phyloP scores from a whole-genome alignment of 1,140 invertebrate genomes.

The Linepithema humile region DNA sequence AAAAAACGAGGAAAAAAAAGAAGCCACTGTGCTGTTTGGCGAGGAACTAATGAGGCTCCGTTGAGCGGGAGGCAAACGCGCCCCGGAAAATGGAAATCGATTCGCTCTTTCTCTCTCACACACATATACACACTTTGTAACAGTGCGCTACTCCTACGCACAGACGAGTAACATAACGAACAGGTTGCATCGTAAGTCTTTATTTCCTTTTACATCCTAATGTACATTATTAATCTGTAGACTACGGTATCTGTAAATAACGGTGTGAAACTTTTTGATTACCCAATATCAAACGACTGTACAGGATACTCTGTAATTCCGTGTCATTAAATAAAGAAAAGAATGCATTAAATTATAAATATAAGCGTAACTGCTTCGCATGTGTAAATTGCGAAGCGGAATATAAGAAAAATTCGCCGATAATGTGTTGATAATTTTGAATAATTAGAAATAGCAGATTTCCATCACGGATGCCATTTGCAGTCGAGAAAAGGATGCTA shows the following conservation, averaged over 20 bases:
- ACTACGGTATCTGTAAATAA: no score
- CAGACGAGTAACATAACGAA: constrained; percentile 7
- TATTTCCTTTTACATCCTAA: not conserved
- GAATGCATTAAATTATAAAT: not conserved
- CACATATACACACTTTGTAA: no score
- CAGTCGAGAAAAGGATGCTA: constrained; percentile 34
- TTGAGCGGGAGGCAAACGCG: constrained; percentile 60
- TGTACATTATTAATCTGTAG: not conserved
- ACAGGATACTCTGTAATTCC: not conserved
- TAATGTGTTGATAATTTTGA: constrained; percentile 52
- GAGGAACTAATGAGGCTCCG: constrained; percentile 74
- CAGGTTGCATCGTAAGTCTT: not conserved
- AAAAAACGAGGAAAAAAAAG: constrained; percentile 20
- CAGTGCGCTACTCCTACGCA: not conserved
- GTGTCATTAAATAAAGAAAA: not conserved
- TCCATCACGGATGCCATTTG: constrained; percentile 19
- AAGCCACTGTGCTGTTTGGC: constrained; percentile 66
- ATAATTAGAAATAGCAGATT: constrained; percentile 33
- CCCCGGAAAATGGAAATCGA: constrained; percentile 65
- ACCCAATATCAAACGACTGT: not conserved
- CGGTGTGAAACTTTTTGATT: not conserved
- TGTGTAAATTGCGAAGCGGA: no score
- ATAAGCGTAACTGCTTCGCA: no score
- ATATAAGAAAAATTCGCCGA: not conserved
- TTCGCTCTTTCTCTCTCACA: constrained; percentile 36